Percentiles rank a stretch among this genome's conserved stretches.
phyloP scores from a whole-genome alignment of 2,113 vertebrate species.

The Rhinolophus ferrumequinum region DNA sequence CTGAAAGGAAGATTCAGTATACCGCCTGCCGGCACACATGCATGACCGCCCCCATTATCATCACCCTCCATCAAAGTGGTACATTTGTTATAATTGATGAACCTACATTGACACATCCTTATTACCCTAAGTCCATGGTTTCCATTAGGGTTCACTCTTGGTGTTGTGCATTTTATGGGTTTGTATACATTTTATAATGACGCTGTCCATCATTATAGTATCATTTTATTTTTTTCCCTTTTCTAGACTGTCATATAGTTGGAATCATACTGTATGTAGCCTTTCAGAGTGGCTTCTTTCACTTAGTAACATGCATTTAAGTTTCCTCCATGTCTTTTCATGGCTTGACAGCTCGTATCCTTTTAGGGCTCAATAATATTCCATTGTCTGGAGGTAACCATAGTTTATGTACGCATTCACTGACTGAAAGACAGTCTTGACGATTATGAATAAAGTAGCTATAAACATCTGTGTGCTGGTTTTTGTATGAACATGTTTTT shows the following conservation, averaged over 20 bases:
- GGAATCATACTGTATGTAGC: background rate
- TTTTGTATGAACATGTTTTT: background rate
- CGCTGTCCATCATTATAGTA: background rate
- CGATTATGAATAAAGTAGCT: background rate
- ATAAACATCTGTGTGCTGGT: background rate
- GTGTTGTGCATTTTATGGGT: background rate
- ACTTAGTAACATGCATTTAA: background rate
- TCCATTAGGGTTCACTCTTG: background rate
- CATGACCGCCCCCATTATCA: background rate
- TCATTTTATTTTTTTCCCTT: background rate
- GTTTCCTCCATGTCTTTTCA: background rate
- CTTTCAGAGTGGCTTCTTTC: background rate
- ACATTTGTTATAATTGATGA: background rate
- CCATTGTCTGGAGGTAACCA: background rate
- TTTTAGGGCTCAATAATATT: conserved; percentile 8
- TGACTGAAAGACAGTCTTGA: background rate
- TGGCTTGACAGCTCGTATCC: background rate
- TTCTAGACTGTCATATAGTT: background rate
- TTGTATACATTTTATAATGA: background rate
- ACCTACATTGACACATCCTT: background rate
- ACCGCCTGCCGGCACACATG: background rate
- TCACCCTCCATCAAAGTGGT: background rate
- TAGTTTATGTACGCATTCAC: background rate
- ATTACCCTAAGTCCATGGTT: background rate
- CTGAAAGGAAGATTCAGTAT: background rate